Conservation (phyloP, 2,113 vertebrate genomes). For the Prunella himalayana region DNA sequence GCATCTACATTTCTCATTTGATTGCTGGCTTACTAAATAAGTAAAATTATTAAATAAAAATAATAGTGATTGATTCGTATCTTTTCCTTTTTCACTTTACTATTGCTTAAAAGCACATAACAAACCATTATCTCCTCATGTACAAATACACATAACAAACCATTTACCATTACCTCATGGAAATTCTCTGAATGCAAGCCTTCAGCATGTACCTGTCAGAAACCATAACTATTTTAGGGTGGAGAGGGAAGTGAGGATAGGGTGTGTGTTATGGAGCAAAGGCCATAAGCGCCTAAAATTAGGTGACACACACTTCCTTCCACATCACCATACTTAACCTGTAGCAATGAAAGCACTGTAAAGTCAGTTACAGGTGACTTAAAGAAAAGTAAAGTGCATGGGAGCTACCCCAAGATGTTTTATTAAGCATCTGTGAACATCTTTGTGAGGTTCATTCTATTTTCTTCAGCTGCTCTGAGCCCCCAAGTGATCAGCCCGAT, state of each 20-base stretch:
- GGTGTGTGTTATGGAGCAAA: background rate
- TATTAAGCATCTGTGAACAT: background rate
- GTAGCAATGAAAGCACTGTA: background rate
- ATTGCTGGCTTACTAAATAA: background rate
- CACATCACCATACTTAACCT: fast-evolving
- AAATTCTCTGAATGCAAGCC: background rate
- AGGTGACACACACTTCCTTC: background rate
- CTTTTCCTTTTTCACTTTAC: background rate
- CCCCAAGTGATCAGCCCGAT: background rate
- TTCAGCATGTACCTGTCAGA: background rate
- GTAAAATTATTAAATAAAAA: background rate
- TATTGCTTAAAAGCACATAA: background rate
- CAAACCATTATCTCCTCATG: no score
- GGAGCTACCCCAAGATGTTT: background rate
- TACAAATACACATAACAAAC: background rate
- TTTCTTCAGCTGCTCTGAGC: background rate
- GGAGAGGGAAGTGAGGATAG: background rate
- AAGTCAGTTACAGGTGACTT: background rate
- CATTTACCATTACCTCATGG: background rate
- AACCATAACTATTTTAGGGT: background rate
- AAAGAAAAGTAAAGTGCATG: background rate
- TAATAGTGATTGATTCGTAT: background rate
- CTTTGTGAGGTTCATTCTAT: background rate
- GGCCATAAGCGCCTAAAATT: background rate
- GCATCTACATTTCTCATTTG: background rate